Evolutionary conservation across 1,140 invertebrate genomes (phyloP), one percentile per base, ranked within the genome.

Genomic region (Drosophila subobscura): DNA sequence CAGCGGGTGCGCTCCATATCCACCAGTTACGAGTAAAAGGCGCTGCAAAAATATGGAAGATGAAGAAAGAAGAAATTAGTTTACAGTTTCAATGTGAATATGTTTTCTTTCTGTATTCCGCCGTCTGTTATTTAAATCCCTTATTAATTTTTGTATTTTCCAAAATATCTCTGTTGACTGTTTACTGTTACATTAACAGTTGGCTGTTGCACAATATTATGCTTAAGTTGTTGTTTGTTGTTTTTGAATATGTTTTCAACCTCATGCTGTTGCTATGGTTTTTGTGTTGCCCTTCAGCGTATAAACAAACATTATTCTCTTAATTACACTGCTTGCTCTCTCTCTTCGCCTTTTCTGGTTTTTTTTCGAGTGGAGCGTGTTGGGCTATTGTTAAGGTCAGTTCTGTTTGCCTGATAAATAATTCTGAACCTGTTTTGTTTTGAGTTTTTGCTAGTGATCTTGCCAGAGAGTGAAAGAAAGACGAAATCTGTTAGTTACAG

Each of bases 371-470:
- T 37, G 33, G 10, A 37, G 33, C 10, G 33, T 49, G 2, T 54
- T 51, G 52, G 60, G 6, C 59, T 49, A 63, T 72, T 75, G 72
- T 61, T 84, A 83, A 83, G 79, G 79, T 83, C 79, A 83, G 79
- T 83, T 79, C 50, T 84, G 65, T 68, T 66, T 66, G 45, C 65
- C 16, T 16, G 45, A 57, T 57, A 67, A 72, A 63, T 46, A 51
- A 57, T 60, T 71, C 46, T 50, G 55, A 59, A 59, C 57, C 61
- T 56, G 53, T 54, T 77, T 63, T 7, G 37, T 40, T 56, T 55
- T 51, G 10, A 20, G 7, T 55, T 27, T 33, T 23, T 41, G 54
- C 47, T 42, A 49, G 3, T 8, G 46, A 25, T 29, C 47, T 4
- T 4, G 33, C 1, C 4, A 37, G 33, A 46, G 41, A 27, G 3